Evolutionary conservation across 2,113 vertebrate species (phyloP).

Genomic region (Meleagris gallopavo): DNA sequence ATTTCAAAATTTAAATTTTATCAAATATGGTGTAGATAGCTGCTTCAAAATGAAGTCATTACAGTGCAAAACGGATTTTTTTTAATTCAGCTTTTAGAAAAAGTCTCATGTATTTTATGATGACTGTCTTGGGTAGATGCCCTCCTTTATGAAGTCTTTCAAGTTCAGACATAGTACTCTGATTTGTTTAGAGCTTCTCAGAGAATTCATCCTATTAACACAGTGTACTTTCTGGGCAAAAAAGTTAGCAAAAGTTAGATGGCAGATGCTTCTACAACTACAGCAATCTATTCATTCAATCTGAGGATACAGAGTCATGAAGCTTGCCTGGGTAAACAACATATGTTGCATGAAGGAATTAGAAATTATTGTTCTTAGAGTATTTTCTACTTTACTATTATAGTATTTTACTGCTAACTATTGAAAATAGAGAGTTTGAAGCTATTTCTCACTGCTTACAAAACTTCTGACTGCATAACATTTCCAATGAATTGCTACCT

Average conservation of each 20-base stretch:
- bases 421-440: neutral
- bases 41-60: too few species aligned
- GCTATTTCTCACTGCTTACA: neutral
- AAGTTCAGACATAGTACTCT: too few species aligned
- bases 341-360: neutral
- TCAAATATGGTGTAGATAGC: too few species aligned
- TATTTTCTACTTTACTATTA: neutral
- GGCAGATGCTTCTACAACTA: neutral
- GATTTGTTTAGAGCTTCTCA: too few species aligned
- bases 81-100: too few species aligned
- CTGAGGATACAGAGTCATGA: neutral
- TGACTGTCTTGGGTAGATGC: too few species aligned
- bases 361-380: neutral
- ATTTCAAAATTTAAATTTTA: too few species aligned
- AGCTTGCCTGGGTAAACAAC: neutral
- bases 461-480: neutral
- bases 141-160: too few species aligned
- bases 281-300: neutral
- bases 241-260: neutral
- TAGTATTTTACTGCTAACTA: neutral
- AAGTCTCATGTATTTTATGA: too few species aligned
- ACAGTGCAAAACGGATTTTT: too few species aligned
- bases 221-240: too few species aligned
- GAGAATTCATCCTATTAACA: too few species aligned
- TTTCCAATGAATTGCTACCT: neutral